Conservation (phyloP, 2,797 vertebrate genomes). For the Percopsis omiscomaycus region DNA sequence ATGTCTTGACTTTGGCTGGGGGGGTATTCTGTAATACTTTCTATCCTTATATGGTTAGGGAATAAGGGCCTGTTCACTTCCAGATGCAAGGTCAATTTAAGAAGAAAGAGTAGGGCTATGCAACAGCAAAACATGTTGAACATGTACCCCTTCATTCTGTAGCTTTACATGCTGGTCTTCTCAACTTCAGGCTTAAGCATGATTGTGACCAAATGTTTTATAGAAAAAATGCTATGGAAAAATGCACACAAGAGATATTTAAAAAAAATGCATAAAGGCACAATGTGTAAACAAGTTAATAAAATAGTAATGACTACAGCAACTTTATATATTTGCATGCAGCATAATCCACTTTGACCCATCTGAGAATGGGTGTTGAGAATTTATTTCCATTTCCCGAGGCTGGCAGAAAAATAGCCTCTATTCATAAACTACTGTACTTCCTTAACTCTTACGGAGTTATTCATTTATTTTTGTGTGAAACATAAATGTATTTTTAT, state of each 20-base stretch:
- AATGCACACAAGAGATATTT: slow-evolving; percentile 62
- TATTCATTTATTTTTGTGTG: slow-evolving; percentile 35
- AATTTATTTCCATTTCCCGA: slow-evolving; percentile 41
- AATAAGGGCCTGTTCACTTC: slow-evolving; percentile 19
- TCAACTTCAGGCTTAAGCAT: slow-evolving; percentile 85
- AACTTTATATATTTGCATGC: slow-evolving; percentile 82
- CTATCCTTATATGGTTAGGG: background rate
- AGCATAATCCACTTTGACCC: slow-evolving; percentile 63
- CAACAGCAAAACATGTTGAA: slow-evolving; percentile 83
- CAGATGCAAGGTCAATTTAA: slow-evolving; percentile 38
- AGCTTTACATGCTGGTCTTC: slow-evolving; percentile 82
- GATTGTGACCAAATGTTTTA: slow-evolving; percentile 93
- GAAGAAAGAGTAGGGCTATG: slow-evolving; percentile 83
- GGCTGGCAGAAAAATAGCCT: background rate
- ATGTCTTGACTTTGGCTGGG: background rate
- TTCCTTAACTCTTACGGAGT: slow-evolving; percentile 5
- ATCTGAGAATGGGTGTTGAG: slow-evolving; percentile 36
- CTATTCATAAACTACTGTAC: slow-evolving; percentile 16
- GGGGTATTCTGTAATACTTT: background rate
- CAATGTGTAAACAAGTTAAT: slow-evolving; percentile 72
- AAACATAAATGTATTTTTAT: slow-evolving; percentile 44
- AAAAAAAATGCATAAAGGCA: slow-evolving; percentile 82
- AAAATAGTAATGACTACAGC: slow-evolving; percentile 65
- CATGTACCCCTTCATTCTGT: slow-evolving; percentile 72
- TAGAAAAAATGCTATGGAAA: slow-evolving; percentile 59